phyloP scores from a whole-genome alignment of 2,113 vertebrate genomes.

The Mustelus asterias region DNA sequence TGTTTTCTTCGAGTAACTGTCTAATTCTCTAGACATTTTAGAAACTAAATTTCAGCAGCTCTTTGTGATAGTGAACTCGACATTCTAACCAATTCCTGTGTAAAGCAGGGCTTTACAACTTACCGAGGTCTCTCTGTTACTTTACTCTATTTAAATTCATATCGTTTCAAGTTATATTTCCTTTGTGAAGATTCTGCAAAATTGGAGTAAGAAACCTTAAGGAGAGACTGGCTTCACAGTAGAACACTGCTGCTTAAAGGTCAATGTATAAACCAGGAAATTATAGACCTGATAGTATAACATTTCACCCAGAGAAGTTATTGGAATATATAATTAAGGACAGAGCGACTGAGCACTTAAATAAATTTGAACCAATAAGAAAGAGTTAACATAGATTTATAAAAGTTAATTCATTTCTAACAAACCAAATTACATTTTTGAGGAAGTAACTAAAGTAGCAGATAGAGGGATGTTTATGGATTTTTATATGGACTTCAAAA shows the following conservation, averaged over 20 bases:
- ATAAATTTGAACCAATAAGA: background rate
- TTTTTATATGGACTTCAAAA: background rate
- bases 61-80: background rate
- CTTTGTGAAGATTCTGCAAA: background rate
- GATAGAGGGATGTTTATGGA: background rate
- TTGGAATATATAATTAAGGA: background rate
- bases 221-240: background rate
- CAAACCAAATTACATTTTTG: background rate
- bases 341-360: background rate
- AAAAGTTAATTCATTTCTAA: background rate
- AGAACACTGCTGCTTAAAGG: background rate
- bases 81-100: background rate
- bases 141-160: background rate
- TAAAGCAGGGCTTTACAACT: background rate
- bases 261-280: background rate
- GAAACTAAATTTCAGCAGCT: background rate
- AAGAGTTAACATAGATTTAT: background rate
- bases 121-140: background rate
- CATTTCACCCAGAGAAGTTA: background rate
- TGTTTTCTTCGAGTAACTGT: background rate
- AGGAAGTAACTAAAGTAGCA: background rate
- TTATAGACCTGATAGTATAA: background rate
- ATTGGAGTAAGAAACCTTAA: background rate
- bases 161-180: background rate
- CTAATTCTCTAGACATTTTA: background rate